Base-by-base conservation (phyloP, 1,140 invertebrate genomes). In the Oncopodura yosiiana region DNA sequence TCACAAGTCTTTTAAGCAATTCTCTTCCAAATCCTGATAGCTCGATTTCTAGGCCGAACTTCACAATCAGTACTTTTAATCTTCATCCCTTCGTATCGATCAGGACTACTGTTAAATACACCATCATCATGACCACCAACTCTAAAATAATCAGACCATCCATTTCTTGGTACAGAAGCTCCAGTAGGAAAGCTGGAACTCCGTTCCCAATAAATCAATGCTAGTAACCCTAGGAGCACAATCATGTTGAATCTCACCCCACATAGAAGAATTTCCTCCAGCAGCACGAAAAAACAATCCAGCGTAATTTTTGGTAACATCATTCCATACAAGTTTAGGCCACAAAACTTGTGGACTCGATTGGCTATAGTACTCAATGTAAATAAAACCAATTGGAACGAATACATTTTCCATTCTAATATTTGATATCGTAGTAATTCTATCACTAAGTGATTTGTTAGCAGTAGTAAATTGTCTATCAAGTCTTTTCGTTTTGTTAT, bases 251-350 rank as follows among this genome's bases (percentile, higher is more conserved):
- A 30, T 26, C 6, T 2, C n/a, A 12, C 42, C 42, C 44, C 32
- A 53, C 2, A 19, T 11, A n/a, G 12, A 3, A n/a, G 51, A 44
- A 23, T 44, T 34, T 24, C 42, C 41, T 11, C 51, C 51, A n/a
- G n/a, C 29, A 6, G 32, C 51, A 12, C 51, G 19, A 19, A 53
- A 53, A 37, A 53, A 53, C 21, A 45, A 45, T 2, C 51, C 51
- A n/a, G 51, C 51, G 36, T 45, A 53, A 1, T 21, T 14, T n/a
- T n/a, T 19, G 26, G 16, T 53, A 3, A 53, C 42, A 23, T 53
- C 43, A n/a, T 5, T 3, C 51, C 51, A 53, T 3, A 6, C 12
- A 1, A 53, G 1, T 4, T 44, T 34, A 2, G 27, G 41, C 51
- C 51, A 53, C 1, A 53, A 11, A 19, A 8, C 2, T 16, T 19